Evolutionary conservation across 2,113 vertebrate genomes (phyloP), one percentile per base, ranked within the genome.

Genomic region (Merops nubicus): DNA sequence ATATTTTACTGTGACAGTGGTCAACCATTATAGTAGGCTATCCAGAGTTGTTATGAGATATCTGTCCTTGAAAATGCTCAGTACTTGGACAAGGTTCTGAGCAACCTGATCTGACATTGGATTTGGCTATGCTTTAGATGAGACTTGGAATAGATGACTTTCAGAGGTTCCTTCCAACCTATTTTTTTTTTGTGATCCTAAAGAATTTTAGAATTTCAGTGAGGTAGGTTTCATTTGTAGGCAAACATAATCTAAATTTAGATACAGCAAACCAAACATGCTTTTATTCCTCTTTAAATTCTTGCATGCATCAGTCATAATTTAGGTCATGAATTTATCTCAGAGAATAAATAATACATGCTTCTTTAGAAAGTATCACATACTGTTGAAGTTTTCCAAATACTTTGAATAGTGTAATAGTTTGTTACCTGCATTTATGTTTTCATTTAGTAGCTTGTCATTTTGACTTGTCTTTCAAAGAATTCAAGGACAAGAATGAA

Each of bases 241-340:
- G 16, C 51, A 79, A 65, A 60, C 34, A 2, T 47, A 16, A 53
- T 88, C 81, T 40, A 26, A 70, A 83, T 75, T 33, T 36, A 87
- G 47, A 3, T 33, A 59, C 7, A 65, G 36, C 13, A 20, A 60
- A 45, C 15, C 8, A 57, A 16, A 21, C 0, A 1, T 22, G 6
- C 5, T 56, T 87, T 83, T 81, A 45, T 70, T 60, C 20, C 7
- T 65, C 19, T 88, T 93, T 68, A 67, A 34, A 63, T n/a, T n/a
- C 26, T 29, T 70, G 9, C 8, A 40, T 40, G 21, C 12, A 47
- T 8, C 21, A 33, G 13, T 54, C 28, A 33, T 77, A 15, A 38
- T 53, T 80, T 67, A 70, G 26, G 9, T 34, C 10, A 70, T 65
- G 4, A 38, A 51, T 67, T 85, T 79, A 29, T 72, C 28, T 34